A percentile compares a stretch with the other conserved stretches of the same genome.
Conservation (phyloP, 2,888 invertebrate species). For the Endotricha flammealis region DNA sequence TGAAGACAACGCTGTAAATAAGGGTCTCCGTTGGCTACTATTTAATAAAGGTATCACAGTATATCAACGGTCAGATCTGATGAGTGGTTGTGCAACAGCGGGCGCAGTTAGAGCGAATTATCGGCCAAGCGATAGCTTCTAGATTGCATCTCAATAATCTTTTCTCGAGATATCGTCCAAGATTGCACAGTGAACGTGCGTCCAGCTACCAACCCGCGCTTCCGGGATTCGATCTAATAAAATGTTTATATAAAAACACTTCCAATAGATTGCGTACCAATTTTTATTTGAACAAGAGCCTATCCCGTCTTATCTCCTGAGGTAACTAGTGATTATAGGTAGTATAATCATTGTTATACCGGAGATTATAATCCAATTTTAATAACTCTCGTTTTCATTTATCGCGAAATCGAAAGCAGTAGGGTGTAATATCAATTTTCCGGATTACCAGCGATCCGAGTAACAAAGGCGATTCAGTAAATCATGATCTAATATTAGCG, state of each 20-base stretch:
- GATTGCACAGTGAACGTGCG: constrained; percentile 58
- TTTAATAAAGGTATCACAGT: constrained; percentile 72
- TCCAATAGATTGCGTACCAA: not conserved
- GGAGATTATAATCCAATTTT: not conserved
- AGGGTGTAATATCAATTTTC: not conserved
- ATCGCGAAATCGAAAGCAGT: not conserved
- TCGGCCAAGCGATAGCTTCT: constrained; percentile 67
- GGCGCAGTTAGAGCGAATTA: constrained; percentile 70
- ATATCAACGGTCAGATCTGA: constrained; percentile 58
- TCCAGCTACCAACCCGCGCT: constrained; percentile 49
- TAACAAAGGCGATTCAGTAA: constrained; percentile 9
- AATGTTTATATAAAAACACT: constrained; percentile 23
- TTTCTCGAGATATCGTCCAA: constrained; percentile 56
- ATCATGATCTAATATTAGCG: constrained; percentile 42
- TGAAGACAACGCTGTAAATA: constrained; percentile 5
- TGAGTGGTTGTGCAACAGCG: constrained; percentile 64
- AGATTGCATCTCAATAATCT: constrained; percentile 76
- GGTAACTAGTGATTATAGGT: not conserved
- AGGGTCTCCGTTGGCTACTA: constrained; percentile 46
- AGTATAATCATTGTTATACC: too few species aligned
- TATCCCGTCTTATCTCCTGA: not conserved
- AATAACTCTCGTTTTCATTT: constrained; percentile 16
- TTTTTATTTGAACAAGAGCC: not conserved
- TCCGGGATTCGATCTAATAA: constrained; percentile 51
- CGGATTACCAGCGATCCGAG: not conserved